Percentiles rank a stretch among this genome's conserved stretches.
Evolutionary conservation across 1,140 invertebrate species (phyloP).

Genomic region (Nasonia vitripennis): DNA sequence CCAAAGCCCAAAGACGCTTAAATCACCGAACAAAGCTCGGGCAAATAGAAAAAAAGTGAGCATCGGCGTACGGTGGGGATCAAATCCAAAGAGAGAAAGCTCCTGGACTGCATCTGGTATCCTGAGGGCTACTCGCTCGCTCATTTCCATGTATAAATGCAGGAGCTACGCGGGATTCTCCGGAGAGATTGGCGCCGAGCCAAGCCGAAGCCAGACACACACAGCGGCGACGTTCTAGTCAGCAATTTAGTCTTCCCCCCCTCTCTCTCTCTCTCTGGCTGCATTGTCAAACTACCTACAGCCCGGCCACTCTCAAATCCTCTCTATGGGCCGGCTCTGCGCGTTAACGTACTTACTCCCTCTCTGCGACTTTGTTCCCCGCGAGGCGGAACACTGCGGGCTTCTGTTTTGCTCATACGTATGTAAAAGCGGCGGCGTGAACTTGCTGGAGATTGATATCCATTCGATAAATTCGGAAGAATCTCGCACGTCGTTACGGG

Average conservation of each 20-base stretch:
- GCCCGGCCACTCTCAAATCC: not conserved
- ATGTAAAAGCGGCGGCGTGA: too few relatives aligned
- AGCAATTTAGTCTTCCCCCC: not conserved
- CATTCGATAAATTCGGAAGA: not conserved
- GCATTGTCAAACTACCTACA: not conserved
- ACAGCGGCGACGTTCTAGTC: not conserved
- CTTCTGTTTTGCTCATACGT: too few relatives aligned
- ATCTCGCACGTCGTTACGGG: not conserved
- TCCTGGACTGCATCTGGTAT: not conserved
- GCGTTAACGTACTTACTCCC: not conserved
- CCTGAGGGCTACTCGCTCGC: not conserved
- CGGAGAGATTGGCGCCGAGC: slow-evolving; percentile 53
- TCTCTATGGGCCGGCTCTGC: not conserved
- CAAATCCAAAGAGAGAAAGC: not conserved
- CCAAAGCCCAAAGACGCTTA: too few relatives aligned
- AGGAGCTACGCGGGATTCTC: slow-evolving; percentile 30
- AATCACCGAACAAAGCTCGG: too few relatives aligned
- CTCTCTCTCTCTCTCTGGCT: too few relatives aligned
- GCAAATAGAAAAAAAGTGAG: not conserved
- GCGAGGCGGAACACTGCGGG: too few relatives aligned
- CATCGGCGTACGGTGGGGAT: not conserved
- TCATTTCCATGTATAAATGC: slow-evolving; percentile 39
- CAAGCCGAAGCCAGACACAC: slow-evolving; percentile 34
- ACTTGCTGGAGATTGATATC: not conserved
- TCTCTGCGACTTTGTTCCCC: not conserved